Conservation (phyloP, 2,113 vertebrate species). For the Prunella fulvescens region DNA sequence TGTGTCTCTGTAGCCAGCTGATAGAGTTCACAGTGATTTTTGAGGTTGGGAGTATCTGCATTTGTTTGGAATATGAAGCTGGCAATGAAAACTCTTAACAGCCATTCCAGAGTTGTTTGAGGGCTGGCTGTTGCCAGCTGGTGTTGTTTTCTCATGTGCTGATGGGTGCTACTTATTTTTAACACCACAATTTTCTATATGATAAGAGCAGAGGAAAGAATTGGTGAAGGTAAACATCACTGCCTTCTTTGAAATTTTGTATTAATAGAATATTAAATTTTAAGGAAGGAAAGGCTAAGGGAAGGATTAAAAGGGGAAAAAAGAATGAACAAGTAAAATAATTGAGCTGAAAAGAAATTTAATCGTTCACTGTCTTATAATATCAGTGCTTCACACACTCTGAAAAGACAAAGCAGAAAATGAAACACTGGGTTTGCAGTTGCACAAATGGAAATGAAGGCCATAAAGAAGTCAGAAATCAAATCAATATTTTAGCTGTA, state of each 20-base stretch:
- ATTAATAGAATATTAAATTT: background rate
- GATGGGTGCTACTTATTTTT: background rate
- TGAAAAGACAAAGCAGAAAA: background rate
- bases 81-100: background rate
- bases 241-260: background rate
- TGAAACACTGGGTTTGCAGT: background rate
- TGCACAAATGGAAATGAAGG: background rate
- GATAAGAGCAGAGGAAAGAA: background rate
- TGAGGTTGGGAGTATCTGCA: background rate
- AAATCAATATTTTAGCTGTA: background rate
- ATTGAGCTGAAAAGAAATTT: background rate
- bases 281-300: background rate
- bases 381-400: background rate
- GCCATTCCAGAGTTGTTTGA: background rate
- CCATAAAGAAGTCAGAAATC: background rate
- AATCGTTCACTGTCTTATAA: background rate
- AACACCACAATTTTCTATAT: background rate
- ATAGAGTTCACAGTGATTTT: background rate
- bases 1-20: background rate
- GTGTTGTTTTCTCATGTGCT: background rate
- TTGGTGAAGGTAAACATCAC: background rate
- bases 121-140: background rate
- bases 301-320: background rate
- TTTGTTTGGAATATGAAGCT: background rate
- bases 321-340: background rate